Evolutionary conservation across 92 coral and sea anemone species (phyloP), one percentile per base, ranked within the genome.

Genomic region (Epizoanthus scotinus): DNA sequence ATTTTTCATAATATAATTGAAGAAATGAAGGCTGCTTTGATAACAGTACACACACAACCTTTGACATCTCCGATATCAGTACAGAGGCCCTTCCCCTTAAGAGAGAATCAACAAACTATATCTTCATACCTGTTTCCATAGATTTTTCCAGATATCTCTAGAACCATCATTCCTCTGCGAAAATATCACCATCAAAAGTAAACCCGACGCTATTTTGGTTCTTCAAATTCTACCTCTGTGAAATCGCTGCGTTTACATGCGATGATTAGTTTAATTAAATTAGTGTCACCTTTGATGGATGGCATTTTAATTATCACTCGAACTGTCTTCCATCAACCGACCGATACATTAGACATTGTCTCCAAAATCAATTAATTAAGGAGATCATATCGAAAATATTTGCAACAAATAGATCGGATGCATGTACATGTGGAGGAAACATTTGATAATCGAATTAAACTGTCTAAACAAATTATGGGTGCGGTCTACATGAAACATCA

Each of bases 181-280:
- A 22, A 10, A 36, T 14, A 5, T 75, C 36, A 3, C 38, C 9
- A 19, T 5, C 18, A 19, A 40, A 59, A 36, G 14, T n/a, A n/a
- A n/a, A n/a, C 22, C 67, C 22, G 38, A 5, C 38, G 24, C 22
- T 47, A 13, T 13, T 6, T 29, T 24, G 22, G 19, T 13, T 59
- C 67, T 58, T 21, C n/a, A n/a, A n/a, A n/a, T n/a, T n/a, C 58
- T 20, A 59, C 54, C 38, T 75, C 13, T 75, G 54, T 12, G 19
- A 56, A 59, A 59, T 59, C 56, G 10, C 2, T 27, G 27, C 67
- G 63, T 87, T 77, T 71, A 83, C 82, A 69, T 25, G 84, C 84
- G 90, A 70, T 72, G 86, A 87, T 75, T 77, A 69, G 50, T 18
- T 63, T 87, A 71, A 87, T 87, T 87, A 53, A 87, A 87, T 87